phyloP scores from a whole-genome alignment of 2,888 invertebrate genomes.

The Ceratothoa steindachneri region DNA sequence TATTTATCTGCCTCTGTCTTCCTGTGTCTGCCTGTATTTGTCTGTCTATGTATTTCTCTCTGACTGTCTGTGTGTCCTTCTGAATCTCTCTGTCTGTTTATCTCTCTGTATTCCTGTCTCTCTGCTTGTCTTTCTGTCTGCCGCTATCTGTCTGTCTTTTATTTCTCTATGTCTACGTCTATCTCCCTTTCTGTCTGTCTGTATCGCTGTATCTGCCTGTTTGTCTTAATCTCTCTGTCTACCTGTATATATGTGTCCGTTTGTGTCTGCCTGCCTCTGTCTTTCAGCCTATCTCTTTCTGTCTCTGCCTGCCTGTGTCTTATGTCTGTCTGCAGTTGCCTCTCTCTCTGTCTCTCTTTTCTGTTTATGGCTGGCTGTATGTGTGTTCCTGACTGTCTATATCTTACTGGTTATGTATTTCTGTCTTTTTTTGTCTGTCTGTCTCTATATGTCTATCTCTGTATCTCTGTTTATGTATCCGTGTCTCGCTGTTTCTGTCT shows the following conservation, averaged over 20 bases:
- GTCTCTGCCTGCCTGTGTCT: neutral
- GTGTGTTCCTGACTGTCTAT: slow-evolving; percentile 14
- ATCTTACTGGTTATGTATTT: slow-evolving; percentile 11
- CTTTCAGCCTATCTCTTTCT: too few species aligned
- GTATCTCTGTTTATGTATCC: slow-evolving; percentile 18
- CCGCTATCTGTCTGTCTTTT: neutral
- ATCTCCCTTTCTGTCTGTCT: too few species aligned
- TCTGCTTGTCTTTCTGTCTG: too few species aligned
- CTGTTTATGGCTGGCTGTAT: slow-evolving; percentile 5
- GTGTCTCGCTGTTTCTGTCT: neutral
- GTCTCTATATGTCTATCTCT: slow-evolving; percentile 14
- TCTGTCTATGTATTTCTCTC: neutral
- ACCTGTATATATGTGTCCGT: too few species aligned
- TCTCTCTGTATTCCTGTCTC: too few species aligned
- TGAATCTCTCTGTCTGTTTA: too few species aligned
- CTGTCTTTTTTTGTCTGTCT: slow-evolving; percentile 22
- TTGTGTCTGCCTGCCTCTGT: too few species aligned
- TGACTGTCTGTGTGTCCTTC: too few species aligned
- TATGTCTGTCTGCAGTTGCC: neutral
- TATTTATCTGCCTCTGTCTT: neutral
- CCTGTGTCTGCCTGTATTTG: too few species aligned
- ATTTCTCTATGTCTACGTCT: neutral
- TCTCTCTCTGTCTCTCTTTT: slow-evolving; percentile 23
- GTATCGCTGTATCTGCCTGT: too few species aligned
- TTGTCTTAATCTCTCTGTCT: too few species aligned